phyloP scores from a whole-genome alignment of 1,140 invertebrate genomes.

The Drosophila albomicans region DNA sequence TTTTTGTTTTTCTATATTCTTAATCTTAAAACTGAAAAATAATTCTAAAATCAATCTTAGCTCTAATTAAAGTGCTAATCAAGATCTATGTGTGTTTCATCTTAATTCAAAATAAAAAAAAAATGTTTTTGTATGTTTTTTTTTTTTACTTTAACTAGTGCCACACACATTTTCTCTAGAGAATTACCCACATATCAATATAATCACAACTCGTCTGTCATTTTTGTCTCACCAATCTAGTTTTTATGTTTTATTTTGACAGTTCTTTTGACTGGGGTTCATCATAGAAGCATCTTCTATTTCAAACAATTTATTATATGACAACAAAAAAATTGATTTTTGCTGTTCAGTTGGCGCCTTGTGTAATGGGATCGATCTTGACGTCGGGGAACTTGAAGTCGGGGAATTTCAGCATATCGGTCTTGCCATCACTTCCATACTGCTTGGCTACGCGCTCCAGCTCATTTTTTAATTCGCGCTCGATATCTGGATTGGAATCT shows the following conservation, averaged over 20 bases:
- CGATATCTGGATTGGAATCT: conserved; percentile 91
- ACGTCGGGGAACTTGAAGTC: conserved; percentile 91
- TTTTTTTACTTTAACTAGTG: no score
- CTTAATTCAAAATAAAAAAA: no score
- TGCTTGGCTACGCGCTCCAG: conserved; percentile 92
- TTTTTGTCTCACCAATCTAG: conserved; percentile 13
- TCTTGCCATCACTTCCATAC: conserved; percentile 90
- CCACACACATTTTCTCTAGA: no score
- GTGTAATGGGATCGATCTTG: conserved; percentile 87
- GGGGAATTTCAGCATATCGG: conserved; percentile 96
- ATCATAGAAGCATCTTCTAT: conserved; percentile 24
- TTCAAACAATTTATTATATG: conserved; percentile 63
- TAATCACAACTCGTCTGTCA: neutral
- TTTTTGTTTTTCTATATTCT: no score
- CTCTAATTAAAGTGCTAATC: no score
- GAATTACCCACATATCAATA: neutral
- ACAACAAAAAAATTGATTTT: conserved; percentile 36
- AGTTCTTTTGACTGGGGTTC: conserved; percentile 7
- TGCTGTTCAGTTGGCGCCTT: conserved; percentile 44
- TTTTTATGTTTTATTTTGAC: conserved; percentile 34
- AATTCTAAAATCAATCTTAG: no score
- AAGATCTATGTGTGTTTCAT: no score
- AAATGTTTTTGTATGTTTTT: no score
- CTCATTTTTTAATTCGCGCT: conserved; percentile 91
- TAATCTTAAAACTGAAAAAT: no score